These are phyloP conservation scores for Aplocera efformata DNA, from an alignment of 2,888 invertebrate genomes.

Conservation along the genomic window DNA sequence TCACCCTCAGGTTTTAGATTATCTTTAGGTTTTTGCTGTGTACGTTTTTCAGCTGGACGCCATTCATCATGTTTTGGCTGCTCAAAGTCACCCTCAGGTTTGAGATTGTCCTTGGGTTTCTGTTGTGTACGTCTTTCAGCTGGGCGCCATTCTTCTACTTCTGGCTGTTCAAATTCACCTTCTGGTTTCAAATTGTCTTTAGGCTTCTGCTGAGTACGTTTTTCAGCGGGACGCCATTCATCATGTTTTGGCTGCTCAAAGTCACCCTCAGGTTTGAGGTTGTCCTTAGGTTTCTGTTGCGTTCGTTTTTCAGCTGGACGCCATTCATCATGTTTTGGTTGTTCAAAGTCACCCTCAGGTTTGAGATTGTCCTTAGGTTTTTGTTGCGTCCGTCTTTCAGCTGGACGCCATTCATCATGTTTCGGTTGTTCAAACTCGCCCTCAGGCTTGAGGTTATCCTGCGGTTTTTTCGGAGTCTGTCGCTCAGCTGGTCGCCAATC, in stretches of 20 bases:
- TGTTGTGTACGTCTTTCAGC: constrained; percentile 58
- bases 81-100: constrained; percentile 41
- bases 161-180: constrained; percentile 77
- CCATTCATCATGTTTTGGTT: constrained; percentile 44
- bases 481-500: constrained; percentile 55
- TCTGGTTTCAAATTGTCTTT: constrained; percentile 80
- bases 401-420: constrained; percentile 44
- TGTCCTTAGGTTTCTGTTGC: constrained; percentile 65
- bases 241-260: constrained; percentile 61
- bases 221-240: constrained; percentile 53
- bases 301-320: constrained; percentile 45
- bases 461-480: constrained; percentile 40
- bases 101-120: constrained; percentile 66
- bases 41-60: constrained; percentile 46
- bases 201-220: constrained; percentile 67
- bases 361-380: constrained; percentile 37
- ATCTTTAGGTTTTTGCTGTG: constrained; percentile 42
- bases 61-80: constrained; percentile 50
- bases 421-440: constrained; percentile 63
- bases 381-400: constrained; percentile 62
- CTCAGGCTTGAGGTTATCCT: constrained; percentile 60
- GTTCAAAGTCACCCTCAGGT: constrained; percentile 75
- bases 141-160: constrained; percentile 60
- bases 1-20: constrained; percentile 81
- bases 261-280: constrained; percentile 77